Base-by-base conservation (phyloP, 92 coral and sea anemone species). In the Epizoanthus scotinus region DNA sequence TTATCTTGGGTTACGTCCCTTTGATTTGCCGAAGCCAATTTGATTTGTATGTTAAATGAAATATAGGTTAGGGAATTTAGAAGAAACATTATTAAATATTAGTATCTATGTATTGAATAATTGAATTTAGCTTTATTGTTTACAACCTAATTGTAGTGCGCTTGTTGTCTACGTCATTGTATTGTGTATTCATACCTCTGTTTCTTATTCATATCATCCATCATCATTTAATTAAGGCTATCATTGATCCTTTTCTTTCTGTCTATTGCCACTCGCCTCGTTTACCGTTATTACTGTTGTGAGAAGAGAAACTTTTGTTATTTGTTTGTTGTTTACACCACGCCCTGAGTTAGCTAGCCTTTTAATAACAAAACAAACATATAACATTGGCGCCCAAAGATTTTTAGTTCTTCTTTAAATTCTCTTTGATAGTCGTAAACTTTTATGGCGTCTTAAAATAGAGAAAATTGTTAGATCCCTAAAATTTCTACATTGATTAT, bases 321-420 rank as follows among this genome's bases (percentile, higher is more conserved):
- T 60, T 60, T 60, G 65, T 60, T 60, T 60, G 65, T 60, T 60
- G 65, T 60, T 60, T 60, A 60, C 65, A 60, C 65, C 65, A 60
- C 65, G 65, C 65, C 65, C 65, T 60, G 65, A 60, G 65, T 60
- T 60, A 60, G 65, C 65, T 60, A 60, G 65, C 65, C 65, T 60
- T n/a, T 60, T 60, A 60, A 60, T 60, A 60, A 60, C 65, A 60
- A 60, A 60, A 60, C 65, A 60, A 60, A 60, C 65, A 60, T 60
- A 60, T 60, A 60, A 60, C 65, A 60, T 60, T 60, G 65, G 65
- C 65, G 65, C 65, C 65, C 27, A 60, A 60, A 60, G 65, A 60
- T 60, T 60, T 60, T 60, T 60, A 60, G 65, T 60, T 60, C 65
- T 60, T 60, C 65, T 60, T 60, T 60, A 60, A 60, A 60, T 60